Evolutionary conservation across 2,888 invertebrate genomes (phyloP).

Genomic region (Anodontia alba): DNA sequence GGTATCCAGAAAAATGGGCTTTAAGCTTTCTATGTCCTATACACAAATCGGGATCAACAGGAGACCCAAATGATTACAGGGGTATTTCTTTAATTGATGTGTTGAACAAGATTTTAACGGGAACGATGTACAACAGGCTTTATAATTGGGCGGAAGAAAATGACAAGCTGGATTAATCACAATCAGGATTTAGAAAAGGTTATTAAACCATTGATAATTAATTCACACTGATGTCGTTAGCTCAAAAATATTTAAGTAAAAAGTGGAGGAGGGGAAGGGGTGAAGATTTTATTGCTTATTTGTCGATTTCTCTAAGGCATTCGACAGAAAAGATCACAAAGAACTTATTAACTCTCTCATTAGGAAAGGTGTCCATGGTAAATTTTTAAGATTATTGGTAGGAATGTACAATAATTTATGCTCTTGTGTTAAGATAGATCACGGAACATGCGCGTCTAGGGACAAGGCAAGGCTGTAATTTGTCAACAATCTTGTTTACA

Average conservation of each 20-base stretch:
- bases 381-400: neutral
- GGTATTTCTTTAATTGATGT: neutral
- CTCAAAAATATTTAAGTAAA: slow-evolving; percentile 3
- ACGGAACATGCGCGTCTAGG: neutral
- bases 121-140: neutral
- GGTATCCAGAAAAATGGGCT: neutral
- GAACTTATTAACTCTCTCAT: neutral
- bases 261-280: neutral
- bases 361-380: neutral
- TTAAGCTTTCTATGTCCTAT: neutral
- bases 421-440: neutral
- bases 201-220: neutral
- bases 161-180: neutral
- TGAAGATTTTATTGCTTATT: neutral
- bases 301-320: neutral
- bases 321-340: neutral
- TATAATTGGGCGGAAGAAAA: slow-evolving; percentile 5
- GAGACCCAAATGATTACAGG: neutral
- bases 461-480: slow-evolving; percentile 1
- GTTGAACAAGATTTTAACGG: slow-evolving; percentile 10
- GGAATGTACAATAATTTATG: neutral
- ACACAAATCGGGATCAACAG: neutral
- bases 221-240: neutral
- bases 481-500: neutral
- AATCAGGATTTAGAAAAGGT: neutral